These are phyloP conservation scores for Hirtodrosophila histrioides DNA, from an alignment of 2,888 invertebrate species.

Conservation along the genomic window DNA sequence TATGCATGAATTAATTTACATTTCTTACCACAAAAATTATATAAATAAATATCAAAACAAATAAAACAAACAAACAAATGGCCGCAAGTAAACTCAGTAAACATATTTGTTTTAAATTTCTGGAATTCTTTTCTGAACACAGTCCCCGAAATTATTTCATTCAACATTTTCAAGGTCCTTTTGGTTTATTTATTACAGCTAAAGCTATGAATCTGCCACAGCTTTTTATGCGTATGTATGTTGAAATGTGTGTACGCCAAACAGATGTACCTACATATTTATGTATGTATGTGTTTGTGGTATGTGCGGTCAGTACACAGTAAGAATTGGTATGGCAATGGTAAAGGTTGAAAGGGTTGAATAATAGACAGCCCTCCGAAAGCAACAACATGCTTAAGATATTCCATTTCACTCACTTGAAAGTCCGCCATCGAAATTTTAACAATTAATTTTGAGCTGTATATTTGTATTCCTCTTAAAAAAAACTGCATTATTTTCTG, in stretches of 20 bases:
- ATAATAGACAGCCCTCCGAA: conserved; percentile 1
- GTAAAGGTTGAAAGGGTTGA: background rate
- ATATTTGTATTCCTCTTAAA: no score
- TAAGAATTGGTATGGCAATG: background rate
- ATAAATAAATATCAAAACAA: conserved; percentile 15
- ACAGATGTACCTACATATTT: background rate
- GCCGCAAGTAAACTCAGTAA: conserved; percentile 27
- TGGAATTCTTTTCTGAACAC: conserved; percentile 44
- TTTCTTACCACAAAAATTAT: conserved; percentile 33
- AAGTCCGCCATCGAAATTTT: no score
- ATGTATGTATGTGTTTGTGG: background rate
- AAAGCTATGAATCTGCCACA: conserved; percentile 36
- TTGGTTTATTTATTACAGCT: conserved; percentile 49
- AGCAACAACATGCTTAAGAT: background rate
- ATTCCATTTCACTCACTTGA: no score
- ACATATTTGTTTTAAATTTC: conserved; percentile 47
- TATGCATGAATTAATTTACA: conserved; percentile 25
- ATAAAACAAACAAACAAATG: conserved; percentile 33
- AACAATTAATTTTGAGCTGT: no score
- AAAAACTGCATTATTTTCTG: no score
- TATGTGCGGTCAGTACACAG: conserved; percentile 12
- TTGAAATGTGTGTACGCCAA: background rate
- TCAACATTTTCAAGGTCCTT: conserved; percentile 49
- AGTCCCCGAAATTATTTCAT: conserved; percentile 41
- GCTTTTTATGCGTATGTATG: conserved; percentile 4